phyloP scores from a whole-genome alignment of 1,140 invertebrate species.

The Pseudachorutes palmiensis region DNA sequence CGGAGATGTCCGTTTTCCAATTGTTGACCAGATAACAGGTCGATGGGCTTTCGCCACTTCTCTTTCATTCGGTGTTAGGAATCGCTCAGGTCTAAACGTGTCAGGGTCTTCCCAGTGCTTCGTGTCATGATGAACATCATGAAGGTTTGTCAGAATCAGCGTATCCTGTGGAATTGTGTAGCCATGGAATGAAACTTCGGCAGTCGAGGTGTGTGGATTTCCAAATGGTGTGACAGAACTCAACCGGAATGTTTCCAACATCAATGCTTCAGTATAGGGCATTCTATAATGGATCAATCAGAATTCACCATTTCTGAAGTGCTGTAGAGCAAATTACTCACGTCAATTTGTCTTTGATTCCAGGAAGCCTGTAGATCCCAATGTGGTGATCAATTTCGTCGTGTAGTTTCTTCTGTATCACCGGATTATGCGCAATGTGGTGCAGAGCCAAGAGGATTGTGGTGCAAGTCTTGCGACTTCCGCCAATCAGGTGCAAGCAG shows the following conservation, averaged over 20 bases:
- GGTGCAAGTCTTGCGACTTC: conserved; percentile 45
- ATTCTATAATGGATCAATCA: neutral
- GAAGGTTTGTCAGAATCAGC: conserved; percentile 72
- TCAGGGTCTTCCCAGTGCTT: conserved; percentile 60
- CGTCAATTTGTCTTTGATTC: conserved; percentile 6
- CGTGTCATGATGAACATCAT: conserved; percentile 61
- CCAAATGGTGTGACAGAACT: conserved; percentile 57
- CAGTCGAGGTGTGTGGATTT: conserved; percentile 65
- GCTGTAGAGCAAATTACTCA: neutral
- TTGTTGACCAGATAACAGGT: conserved; percentile 23
- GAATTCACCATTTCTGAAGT: neutral
- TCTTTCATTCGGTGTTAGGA: conserved; percentile 49
- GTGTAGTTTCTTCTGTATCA: conserved; percentile 42
- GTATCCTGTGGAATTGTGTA: conserved; percentile 71
- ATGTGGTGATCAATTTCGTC: conserved; percentile 41
- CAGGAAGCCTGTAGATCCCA: conserved; percentile 28
- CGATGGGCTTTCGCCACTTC: conserved; percentile 10
- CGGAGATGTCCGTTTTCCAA: conserved; percentile 54
- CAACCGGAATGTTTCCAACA: conserved; percentile 56
- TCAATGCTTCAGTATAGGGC: conserved; percentile 12
- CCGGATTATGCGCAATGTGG: conserved; percentile 41
- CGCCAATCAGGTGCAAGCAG: conserved; percentile 9
- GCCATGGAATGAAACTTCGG: conserved; percentile 58
- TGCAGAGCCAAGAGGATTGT: conserved; percentile 43
- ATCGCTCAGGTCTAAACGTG: conserved; percentile 65